These are phyloP conservation scores for Nephrotoma guestfalica DNA, from an alignment of 2,888 invertebrate genomes.

Conservation along the genomic window DNA sequence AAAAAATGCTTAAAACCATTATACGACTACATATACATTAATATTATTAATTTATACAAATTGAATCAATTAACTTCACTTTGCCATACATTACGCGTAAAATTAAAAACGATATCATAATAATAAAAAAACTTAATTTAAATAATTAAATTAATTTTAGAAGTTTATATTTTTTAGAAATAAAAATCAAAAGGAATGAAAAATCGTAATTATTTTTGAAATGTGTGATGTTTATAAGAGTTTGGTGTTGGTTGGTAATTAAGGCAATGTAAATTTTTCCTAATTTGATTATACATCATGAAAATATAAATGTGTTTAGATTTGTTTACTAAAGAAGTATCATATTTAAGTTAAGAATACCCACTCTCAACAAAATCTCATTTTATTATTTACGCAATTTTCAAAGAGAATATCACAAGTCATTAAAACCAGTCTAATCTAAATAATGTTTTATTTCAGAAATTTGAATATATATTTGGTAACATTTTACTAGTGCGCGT, in stretches of 20 bases:
- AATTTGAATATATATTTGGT: neutral
- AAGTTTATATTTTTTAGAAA: neutral
- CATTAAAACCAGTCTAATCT: neutral
- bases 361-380: neutral
- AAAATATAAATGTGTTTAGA: neutral
- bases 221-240: neutral
- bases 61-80: neutral
- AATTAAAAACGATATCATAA: neutral
- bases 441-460: neutral
- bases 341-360: neutral
- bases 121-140: neutral
- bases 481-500: neutral
- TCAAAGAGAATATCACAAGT: neutral
- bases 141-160: neutral
- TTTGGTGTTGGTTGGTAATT: neutral
- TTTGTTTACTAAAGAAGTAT: neutral
- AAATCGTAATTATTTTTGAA: neutral
- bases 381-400: neutral
- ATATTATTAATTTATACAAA: neutral
- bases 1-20: neutral
- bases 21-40: neutral
- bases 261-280: neutral
- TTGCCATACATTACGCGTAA: neutral
- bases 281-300: neutral
- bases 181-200: neutral